Conservation (phyloP, 2,888 invertebrate species). For the Leucophenga maculata region DNA sequence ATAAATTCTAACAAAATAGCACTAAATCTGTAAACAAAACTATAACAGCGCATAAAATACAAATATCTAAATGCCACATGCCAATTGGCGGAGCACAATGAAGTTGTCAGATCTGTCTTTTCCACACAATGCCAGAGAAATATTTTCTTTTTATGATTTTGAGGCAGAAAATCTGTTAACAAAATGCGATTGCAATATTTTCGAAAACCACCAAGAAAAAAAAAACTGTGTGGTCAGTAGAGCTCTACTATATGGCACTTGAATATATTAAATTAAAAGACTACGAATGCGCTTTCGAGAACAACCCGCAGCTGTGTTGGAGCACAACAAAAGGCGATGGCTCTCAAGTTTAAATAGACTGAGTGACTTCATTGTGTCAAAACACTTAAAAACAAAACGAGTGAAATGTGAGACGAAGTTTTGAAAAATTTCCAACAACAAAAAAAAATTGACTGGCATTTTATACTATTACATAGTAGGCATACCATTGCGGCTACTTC, state of each 20-base stretch:
- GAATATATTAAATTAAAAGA: constrained; percentile 58
- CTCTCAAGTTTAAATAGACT: constrained; percentile 32
- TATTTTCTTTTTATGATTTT: constrained; percentile 29
- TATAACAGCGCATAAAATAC: constrained; percentile 42
- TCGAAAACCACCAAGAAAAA: constrained; percentile 16
- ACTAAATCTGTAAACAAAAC: constrained; percentile 66
- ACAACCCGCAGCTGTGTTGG: constrained; percentile 20
- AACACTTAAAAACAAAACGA: constrained; percentile 51
- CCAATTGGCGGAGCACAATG: not conserved
- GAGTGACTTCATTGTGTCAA: constrained; percentile 63
- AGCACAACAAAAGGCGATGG: not conserved
- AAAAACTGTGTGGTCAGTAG: constrained; percentile 48
- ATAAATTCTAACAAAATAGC: constrained; percentile 37
- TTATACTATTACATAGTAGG: not conserved
- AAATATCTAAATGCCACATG: constrained; percentile 5
- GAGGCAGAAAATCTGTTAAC: constrained; percentile 41
- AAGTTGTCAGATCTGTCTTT: not conserved
- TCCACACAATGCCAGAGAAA: constrained; percentile 14
- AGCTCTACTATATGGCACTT: constrained; percentile 3
- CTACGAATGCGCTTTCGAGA: constrained; percentile 35
- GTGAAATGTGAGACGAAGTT: constrained; percentile 50
- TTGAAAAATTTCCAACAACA: constrained; percentile 45
- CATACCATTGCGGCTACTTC: not conserved
- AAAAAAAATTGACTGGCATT: constrained; percentile 19
- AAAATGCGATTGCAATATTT: constrained; percentile 54